Base-by-base conservation (phyloP, 2,888 invertebrate species). In the Pterostichus madidus region DNA sequence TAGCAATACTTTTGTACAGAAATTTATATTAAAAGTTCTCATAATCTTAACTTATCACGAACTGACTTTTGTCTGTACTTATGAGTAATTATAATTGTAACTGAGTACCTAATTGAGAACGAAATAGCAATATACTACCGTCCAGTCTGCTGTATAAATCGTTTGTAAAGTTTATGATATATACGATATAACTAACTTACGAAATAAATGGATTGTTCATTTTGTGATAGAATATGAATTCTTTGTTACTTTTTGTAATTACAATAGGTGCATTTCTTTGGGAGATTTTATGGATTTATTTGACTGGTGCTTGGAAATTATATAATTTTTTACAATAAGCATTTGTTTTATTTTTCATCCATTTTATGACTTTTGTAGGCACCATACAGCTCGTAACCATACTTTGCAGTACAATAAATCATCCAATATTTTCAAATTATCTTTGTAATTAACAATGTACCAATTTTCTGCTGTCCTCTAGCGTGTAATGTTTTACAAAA, bases 241-340 rank as follows among this genome's bases (percentile, higher is more conserved):
- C 13, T 32, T 64, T 64, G 64, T 64, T 64, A 64, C 31, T 17
- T 59, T 59, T 32, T 13, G 56, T 13, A 17, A 56, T 56, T 13
- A 56, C 56, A 24, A 56, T 84, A 77, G 31, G 76, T 80, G 64
- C 76, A 76, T 76, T 81, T 76, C 39, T 39, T 81, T 76, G 61
- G 59, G 79, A 79, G 64, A 61, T 81, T 73, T 68, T 39, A 77
- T 73, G 78, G 71, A 76, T 77, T 76, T 80, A 76, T 77, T 84
- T 83, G 80, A 83, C 15, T 80, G 75, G 77, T 83, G 83, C 84
- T 80, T 83, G 61, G 80, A 83, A 80, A 80, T 76, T 59, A 59
- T 81, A 82, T 78, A 79, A 56, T 84, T 83, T 83, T 81, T 75
- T 75, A 64, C 64, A 24, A 53, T 39, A 68, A 32, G 35, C 31